A percentile compares a stretch with the other conserved stretches of the same genome.
Evolutionary conservation across 2,888 invertebrate genomes (phyloP).

Genomic region (Scaptomyza caliginosa): DNA sequence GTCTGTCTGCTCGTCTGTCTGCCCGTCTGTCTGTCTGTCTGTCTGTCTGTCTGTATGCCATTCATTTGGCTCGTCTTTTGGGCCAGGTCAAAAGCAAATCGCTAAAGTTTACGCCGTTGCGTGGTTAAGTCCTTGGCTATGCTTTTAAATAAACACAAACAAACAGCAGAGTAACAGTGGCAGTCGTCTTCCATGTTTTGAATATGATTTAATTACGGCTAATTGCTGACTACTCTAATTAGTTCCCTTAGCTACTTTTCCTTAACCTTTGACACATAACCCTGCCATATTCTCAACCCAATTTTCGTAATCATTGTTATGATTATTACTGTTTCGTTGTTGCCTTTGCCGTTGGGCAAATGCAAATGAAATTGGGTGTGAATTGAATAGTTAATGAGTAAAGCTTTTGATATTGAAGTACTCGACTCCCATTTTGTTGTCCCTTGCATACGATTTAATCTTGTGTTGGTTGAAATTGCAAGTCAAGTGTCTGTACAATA

Average conservation of each 20-base stretch:
- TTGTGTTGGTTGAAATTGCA: constrained; percentile 5
- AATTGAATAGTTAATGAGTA: constrained; percentile 44
- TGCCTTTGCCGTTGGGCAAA: constrained; percentile 3
- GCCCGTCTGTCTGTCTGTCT: constrained; percentile 53
- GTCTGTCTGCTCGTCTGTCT: constrained; percentile 39
- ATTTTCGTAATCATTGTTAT: background rate
- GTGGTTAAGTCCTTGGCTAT: constrained; percentile 61
- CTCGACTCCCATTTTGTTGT: constrained; percentile 16
- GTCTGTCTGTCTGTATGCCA: constrained; percentile 25
- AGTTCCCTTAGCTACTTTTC: constrained; percentile 31
- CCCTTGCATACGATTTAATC: constrained; percentile 22
- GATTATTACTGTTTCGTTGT: constrained; percentile 4
- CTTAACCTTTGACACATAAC: background rate
- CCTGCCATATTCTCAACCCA: background rate
- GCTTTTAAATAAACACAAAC: constrained; percentile 56
- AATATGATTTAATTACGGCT: constrained; percentile 72
- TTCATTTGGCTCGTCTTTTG: constrained; percentile 60
- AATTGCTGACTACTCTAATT: constrained; percentile 65
- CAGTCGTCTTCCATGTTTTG: constrained; percentile 41
- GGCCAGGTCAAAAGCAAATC: constrained; percentile 68
- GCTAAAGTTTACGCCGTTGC: constrained; percentile 60
- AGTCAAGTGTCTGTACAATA: constrained; percentile 6
- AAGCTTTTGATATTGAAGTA: constrained; percentile 1
- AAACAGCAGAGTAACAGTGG: constrained; percentile 5
- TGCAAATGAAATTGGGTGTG: constrained; percentile 39